These are phyloP conservation scores for Cliona cf. orientalis DNA, from an alignment of 37 sponge, comb jelly and placozoan genomes.

Conservation along the genomic window DNA sequence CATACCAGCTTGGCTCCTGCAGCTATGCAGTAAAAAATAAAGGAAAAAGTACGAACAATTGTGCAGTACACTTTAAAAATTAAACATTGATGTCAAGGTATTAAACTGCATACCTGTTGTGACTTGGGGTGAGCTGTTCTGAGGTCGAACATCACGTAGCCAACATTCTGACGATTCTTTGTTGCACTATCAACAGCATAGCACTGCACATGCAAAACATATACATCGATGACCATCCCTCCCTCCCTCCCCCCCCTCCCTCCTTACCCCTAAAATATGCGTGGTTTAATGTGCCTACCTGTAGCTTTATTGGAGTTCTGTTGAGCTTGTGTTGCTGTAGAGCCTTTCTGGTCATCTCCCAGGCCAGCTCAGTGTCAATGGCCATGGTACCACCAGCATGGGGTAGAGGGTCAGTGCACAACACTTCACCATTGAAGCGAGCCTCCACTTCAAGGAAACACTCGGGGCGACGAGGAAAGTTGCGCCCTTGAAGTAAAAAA, in stretches of 20 bases:
- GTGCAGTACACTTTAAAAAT: neutral
- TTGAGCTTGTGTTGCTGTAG: conserved; percentile 92
- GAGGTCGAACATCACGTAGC: conserved; percentile 92
- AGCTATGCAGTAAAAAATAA: neutral
- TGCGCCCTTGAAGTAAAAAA: conserved; percentile 68
- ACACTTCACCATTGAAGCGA: conserved; percentile 66
- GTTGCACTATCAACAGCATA: conserved; percentile 57
- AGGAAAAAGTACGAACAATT: neutral
- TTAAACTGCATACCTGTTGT: neutral
- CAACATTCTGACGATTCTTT: conserved; percentile 54
- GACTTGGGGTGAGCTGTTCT: conserved; percentile 44
- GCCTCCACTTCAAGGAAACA: conserved; percentile 75
- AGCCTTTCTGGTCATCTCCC: conserved; percentile 81
- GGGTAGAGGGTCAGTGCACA: conserved; percentile 75
- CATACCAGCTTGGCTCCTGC: conserved; percentile 59
- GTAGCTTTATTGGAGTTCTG: conserved; percentile 93
- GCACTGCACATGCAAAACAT: conserved; percentile 43
- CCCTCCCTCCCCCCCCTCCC: neutral
- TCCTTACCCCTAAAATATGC: neutral
- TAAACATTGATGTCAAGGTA: neutral
- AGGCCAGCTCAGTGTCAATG: conserved; percentile 82
- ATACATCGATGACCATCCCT: neutral
- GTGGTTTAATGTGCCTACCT: conserved; percentile 42
- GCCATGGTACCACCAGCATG: conserved; percentile 1
- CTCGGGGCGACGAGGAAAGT: conserved; percentile 73